phyloP scores from a whole-genome alignment of 2,113 vertebrate species.

The Pao palembangensis region DNA sequence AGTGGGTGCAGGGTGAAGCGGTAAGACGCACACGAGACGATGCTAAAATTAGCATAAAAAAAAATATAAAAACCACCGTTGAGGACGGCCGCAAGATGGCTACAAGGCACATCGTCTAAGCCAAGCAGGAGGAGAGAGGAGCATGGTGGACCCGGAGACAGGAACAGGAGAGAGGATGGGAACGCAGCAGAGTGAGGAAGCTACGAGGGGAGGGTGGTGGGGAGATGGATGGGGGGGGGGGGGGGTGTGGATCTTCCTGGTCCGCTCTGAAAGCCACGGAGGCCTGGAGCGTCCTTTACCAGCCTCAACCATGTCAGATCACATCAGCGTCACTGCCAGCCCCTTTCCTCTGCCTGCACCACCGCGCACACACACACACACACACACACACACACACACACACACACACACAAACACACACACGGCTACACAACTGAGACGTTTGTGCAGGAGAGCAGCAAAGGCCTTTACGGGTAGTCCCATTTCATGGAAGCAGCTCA shows the following conservation, averaged over 20 bases:
- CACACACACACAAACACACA: conserved; percentile 17
- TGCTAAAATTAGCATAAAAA: too few relatives aligned
- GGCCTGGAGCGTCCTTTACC: conserved; percentile 54
- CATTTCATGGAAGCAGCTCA: conserved; percentile 38
- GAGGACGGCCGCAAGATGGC: conserved; percentile 8
- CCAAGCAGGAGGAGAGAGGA: conserved; percentile 12
- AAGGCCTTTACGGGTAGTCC: conserved; percentile 25
- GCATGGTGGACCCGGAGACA: conserved; percentile 20
- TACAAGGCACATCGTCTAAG: conserved; percentile 15
- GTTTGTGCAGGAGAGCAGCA: conserved; percentile 17
- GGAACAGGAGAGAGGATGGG: conserved; percentile 3
- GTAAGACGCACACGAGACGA: not conserved
- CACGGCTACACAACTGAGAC: not conserved
- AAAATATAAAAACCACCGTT: too few relatives aligned
- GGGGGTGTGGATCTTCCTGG: conserved; percentile 18
- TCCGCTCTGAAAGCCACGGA: conserved; percentile 15
- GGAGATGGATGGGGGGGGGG: too few relatives aligned
- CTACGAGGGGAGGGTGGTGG: not conserved
- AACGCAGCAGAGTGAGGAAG: not conserved
- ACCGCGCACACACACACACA: conserved; percentile 14
- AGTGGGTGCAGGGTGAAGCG: not conserved
- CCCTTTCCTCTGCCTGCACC: conserved; percentile 24
- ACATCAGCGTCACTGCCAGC: conserved; percentile 58
- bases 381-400: conserved; percentile 18
- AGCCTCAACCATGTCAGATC: conserved; percentile 64